phyloP scores from a whole-genome alignment of 2,113 vertebrate genomes.

The Callipepla californica region DNA sequence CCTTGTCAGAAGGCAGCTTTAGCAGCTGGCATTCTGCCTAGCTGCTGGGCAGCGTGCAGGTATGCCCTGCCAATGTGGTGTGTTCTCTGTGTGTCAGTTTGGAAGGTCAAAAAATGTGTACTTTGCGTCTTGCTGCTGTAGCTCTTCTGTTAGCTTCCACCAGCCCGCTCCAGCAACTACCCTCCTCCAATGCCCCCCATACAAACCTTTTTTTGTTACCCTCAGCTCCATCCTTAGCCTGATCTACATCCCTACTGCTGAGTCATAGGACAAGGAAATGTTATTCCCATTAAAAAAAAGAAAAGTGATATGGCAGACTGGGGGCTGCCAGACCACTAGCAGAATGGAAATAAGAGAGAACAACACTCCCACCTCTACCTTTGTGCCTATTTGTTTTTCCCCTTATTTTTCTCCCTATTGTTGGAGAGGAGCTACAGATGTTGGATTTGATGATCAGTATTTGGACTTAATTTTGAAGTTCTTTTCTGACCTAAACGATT shows the following conservation, averaged over 20 bases:
- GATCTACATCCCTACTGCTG: background rate
- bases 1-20: background rate
- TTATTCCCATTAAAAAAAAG: background rate
- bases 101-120: background rate
- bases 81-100: background rate
- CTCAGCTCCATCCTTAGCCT: background rate
- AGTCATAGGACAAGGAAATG: background rate
- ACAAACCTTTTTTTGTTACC: background rate
- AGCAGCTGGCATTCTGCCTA: background rate
- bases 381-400: background rate
- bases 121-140: background rate
- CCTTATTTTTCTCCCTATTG: background rate
- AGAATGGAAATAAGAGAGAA: background rate
- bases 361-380: background rate
- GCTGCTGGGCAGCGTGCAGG: background rate
- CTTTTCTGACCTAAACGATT: background rate
- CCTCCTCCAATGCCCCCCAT: rapidly evolving
- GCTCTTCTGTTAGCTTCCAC: background rate
- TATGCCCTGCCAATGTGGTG: background rate
- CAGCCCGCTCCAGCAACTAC: background rate
- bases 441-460: background rate
- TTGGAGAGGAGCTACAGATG: background rate
- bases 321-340: background rate
- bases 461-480: background rate
- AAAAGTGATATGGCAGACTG: background rate